Evolutionary conservation across 37 sponge, comb jelly and placozoan genomes (phyloP).

Genomic region (Aplysina aerophoba): DNA sequence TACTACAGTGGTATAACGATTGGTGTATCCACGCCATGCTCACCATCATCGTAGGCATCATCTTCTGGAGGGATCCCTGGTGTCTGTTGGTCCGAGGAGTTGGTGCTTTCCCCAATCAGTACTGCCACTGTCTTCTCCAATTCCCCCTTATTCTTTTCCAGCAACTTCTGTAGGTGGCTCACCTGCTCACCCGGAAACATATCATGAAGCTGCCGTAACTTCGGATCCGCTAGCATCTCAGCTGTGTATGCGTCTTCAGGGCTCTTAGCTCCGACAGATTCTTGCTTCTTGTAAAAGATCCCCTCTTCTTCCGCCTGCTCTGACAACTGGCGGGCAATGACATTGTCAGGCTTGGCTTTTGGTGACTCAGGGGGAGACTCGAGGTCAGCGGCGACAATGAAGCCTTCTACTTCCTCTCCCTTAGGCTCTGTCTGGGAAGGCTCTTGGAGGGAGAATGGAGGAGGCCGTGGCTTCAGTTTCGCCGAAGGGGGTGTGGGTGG

Average conservation of each 20-base stretch:
- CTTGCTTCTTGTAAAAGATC: not conserved
- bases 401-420: not conserved
- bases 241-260: not conserved
- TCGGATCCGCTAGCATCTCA: not conserved
- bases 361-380: constrained; percentile 20
- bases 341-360: constrained; percentile 1
- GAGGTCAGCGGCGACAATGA: not conserved
- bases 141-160: not conserved
- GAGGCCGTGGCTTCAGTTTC: too few relatives aligned
- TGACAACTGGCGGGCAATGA: constrained; percentile 10
- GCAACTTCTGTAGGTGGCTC: not conserved
- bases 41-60: too few relatives aligned
- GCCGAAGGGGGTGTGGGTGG: too few relatives aligned
- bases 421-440: too few relatives aligned
- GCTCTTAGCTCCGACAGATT: not conserved
- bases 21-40: too few relatives aligned
- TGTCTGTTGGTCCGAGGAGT: too few relatives aligned
- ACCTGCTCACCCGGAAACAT: constrained; percentile 2
- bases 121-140: not conserved
- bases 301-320: not conserved
- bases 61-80: too few relatives aligned
- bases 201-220: constrained; percentile 5
- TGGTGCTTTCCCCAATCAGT: not conserved
- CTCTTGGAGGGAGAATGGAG: too few relatives aligned
- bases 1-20: too few relatives aligned